A percentile compares a stretch with the other conserved stretches of the same genome.
These are phyloP conservation scores for Glaucomys volans DNA, from an alignment of 2,113 vertebrate genomes.

Conservation along the genomic window DNA sequence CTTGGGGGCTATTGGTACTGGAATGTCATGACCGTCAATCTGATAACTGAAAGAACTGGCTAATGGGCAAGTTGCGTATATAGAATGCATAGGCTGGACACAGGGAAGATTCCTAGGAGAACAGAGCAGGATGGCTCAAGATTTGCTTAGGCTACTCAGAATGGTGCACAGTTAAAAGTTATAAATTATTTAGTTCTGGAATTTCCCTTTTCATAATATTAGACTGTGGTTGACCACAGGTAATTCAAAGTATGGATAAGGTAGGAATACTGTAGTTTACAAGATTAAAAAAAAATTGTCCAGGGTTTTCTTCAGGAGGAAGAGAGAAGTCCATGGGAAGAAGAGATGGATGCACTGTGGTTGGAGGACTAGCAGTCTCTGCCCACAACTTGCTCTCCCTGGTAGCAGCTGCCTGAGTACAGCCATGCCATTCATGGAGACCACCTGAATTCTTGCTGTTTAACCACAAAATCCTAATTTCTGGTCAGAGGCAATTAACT, in stretches of 20 bases:
- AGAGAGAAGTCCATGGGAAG: not conserved
- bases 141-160: not conserved
- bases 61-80: not conserved
- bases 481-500: not conserved
- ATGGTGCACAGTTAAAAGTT: not conserved
- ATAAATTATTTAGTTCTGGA: not conserved
- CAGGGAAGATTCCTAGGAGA: not conserved
- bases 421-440: not conserved
- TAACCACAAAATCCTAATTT: not conserved
- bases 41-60: not conserved
- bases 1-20: too few species aligned
- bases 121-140: not conserved
- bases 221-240: too few species aligned
- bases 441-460: not conserved
- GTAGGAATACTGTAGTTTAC: not conserved
- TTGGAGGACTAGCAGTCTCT: not conserved
- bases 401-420: rapidly evolving
- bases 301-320: not conserved
- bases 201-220: not conserved
- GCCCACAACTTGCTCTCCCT: not conserved
- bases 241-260: not conserved
- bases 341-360: not conserved
- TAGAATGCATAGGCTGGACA: not conserved
- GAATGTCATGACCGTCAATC: not conserved
- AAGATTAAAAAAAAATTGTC: not conserved